phyloP scores from a whole-genome alignment of 2,113 vertebrate species.

The Brachyistius frenatus region DNA sequence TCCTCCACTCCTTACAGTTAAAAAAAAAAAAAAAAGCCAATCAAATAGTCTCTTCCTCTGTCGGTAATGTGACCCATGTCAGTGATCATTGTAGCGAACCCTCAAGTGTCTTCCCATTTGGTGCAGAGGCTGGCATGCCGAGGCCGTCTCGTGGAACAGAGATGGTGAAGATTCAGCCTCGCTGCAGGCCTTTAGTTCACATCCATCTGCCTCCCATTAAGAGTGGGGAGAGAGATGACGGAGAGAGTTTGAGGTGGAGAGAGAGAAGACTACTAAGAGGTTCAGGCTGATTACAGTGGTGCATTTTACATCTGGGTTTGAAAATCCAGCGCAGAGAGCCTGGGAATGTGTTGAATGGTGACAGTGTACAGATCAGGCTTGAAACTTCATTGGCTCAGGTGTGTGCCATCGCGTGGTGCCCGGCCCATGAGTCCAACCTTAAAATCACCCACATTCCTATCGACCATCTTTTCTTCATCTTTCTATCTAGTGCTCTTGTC shows the following conservation, averaged over 20 bases:
- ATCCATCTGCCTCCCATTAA: constrained; percentile 36
- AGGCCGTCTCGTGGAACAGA: background rate
- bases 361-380: background rate
- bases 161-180: constrained; percentile 6
- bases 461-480: background rate
- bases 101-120: constrained; percentile 1
- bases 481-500: background rate
- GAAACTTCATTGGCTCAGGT: constrained; percentile 20
- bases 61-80: no score
- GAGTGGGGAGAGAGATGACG: background rate
- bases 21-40: no score
- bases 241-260: constrained; percentile 3
- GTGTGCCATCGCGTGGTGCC: constrained; percentile 24
- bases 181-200: constrained; percentile 10
- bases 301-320: constrained; percentile 30
- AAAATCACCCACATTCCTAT: constrained; percentile 16
- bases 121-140: constrained; percentile 5
- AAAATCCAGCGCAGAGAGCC: background rate
- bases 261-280: background rate
- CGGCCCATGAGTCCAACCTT: background rate
- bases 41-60: no score
- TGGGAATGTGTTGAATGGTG: background rate
- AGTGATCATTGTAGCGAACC: background rate
- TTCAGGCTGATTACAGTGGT: constrained; percentile 15
- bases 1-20: no score